These are phyloP conservation scores for Lagopus leucura DNA, from an alignment of 2,113 vertebrate genomes.

Conservation along the genomic window DNA sequence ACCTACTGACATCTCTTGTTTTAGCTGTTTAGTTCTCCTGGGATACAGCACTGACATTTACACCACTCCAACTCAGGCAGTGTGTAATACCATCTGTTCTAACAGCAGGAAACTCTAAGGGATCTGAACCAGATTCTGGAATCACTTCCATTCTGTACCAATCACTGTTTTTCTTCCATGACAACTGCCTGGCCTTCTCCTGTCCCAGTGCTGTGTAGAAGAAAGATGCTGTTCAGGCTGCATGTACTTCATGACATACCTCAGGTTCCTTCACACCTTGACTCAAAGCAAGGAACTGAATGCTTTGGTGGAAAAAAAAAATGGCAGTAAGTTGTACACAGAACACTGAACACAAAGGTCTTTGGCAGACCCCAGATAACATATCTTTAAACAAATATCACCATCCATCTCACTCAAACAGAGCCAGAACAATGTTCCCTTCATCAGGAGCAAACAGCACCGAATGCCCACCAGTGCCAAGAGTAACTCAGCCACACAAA, in stretches of 20 bases:
- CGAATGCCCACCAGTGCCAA: not conserved
- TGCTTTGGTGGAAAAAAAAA: not conserved
- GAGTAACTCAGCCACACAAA: not conserved
- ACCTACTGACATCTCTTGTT: not conserved
- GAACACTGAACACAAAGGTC: not conserved
- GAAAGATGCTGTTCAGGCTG: not conserved
- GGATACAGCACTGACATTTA: rapidly evolving
- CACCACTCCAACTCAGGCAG: not conserved
- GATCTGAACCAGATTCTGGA: not conserved
- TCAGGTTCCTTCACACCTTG: not conserved
- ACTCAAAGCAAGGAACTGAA: not conserved
- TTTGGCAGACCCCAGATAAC: not conserved
- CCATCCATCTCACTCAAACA: not conserved
- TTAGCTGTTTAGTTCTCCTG: not conserved
- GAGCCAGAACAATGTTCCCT: not conserved
- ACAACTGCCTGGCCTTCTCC: not conserved
- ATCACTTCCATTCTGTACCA: not conserved
- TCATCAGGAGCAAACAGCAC: not conserved
- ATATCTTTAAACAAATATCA: not conserved
- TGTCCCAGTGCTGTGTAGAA: not conserved
- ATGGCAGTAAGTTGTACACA: not conserved
- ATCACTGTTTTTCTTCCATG: not conserved
- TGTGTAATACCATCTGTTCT: not conserved
- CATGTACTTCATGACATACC: not conserved
- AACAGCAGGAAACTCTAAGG: not conserved